Evolutionary conservation across 1,140 invertebrate genomes (phyloP).

Genomic region (Olivierus martensii): DNA sequence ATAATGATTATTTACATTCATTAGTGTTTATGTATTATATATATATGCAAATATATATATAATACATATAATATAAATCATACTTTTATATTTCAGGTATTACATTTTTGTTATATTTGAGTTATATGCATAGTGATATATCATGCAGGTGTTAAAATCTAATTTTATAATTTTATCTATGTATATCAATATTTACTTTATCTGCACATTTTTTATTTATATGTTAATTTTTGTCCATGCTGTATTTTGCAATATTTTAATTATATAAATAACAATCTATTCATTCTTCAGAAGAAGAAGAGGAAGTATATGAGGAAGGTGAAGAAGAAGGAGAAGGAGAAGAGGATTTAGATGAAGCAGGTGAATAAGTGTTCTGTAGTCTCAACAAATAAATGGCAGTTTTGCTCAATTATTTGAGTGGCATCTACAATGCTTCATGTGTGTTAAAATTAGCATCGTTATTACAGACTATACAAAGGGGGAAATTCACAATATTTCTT

Average conservation of each 20-base stretch:
- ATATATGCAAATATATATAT: no score
- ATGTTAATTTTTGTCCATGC: neutral
- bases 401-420: slow-evolving; percentile 10
- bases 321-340: slow-evolving; percentile 21
- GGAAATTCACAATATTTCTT: neutral
- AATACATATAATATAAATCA: no score
- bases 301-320: slow-evolving; percentile 27
- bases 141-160: no score
- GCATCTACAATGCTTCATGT: neutral
- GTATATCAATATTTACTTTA: no score
- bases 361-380: slow-evolving; percentile 14
- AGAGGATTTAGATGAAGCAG: slow-evolving; percentile 17
- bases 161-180: no score
- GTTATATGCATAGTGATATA: no score
- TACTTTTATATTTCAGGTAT: no score
- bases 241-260: slow-evolving; percentile 10
- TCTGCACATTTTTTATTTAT: no score
- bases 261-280: slow-evolving; percentile 14
- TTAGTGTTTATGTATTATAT: no score
- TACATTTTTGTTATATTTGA: no score
- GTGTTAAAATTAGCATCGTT: neutral
- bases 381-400: slow-evolving; percentile 11
- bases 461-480: neutral
- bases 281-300: slow-evolving; percentile 19
- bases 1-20: no score